phyloP scores from a whole-genome alignment of 2,888 invertebrate genomes.

The Lathronympha strigana region DNA sequence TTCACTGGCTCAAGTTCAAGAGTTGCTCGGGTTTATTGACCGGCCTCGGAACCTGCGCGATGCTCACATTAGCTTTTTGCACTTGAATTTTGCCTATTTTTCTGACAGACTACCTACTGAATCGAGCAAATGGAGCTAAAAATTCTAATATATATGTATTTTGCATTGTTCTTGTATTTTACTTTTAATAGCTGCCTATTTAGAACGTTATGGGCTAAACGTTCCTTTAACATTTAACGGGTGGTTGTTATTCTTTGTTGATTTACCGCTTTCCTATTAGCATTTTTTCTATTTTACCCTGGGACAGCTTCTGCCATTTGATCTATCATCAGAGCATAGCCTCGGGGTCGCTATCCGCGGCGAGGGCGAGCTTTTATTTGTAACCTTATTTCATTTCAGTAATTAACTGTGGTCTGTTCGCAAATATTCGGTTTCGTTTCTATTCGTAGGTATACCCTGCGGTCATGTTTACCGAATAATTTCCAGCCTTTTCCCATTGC shows the following conservation, averaged over 20 bases:
- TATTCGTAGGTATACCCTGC: constrained; percentile 11
- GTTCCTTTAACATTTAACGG: background rate
- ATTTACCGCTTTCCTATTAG: background rate
- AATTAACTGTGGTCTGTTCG: constrained; percentile 7
- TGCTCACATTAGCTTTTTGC: constrained; percentile 54
- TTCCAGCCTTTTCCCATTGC: constrained; percentile 46
- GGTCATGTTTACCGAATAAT: constrained; percentile 45
- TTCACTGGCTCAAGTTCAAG: constrained; percentile 79
- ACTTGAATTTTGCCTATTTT: constrained; percentile 43
- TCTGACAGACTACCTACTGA: background rate
- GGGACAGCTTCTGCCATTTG: background rate
- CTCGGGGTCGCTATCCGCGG: no score
- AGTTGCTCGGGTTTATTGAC: constrained; percentile 74
- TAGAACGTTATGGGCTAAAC: background rate
- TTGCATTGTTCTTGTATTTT: no score
- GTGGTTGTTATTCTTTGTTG: background rate
- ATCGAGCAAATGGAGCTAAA: background rate
- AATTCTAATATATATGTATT: no score
- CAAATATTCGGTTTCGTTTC: constrained; percentile 8
- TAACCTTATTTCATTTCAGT: background rate
- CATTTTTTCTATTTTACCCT: no score
- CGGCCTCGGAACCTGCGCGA: constrained; percentile 69
- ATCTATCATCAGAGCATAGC: background rate
- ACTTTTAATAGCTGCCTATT: no score
- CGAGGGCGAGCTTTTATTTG: no score